These are phyloP conservation scores for Apantesis nais DNA, from an alignment of 2,888 invertebrate genomes.

Conservation along the genomic window DNA sequence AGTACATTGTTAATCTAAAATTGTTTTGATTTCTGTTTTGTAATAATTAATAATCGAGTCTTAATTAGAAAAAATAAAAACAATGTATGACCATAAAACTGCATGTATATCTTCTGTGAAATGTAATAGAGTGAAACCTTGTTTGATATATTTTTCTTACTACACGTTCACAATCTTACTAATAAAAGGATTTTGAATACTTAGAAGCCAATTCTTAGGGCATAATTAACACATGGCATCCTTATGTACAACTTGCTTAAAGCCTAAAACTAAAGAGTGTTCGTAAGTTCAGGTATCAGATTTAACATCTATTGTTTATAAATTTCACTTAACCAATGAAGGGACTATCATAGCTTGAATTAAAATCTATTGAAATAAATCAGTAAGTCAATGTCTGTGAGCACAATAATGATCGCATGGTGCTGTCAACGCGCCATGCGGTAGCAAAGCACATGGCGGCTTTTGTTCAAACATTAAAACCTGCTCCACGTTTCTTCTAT, in stretches of 20 bases:
- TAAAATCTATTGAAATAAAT: constrained; percentile 60
- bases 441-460: constrained; percentile 76
- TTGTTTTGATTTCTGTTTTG: no score
- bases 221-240: not conserved
- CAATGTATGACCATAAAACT: no score
- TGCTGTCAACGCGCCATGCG: constrained; percentile 80
- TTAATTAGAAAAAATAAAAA: not conserved
- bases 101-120: no score
- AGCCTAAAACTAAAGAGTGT: not conserved
- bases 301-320: constrained; percentile 29
- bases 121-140: no score
- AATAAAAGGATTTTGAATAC: no score
- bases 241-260: not conserved
- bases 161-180: no score
- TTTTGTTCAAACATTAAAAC: constrained; percentile 56
- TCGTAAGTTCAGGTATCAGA: not conserved
- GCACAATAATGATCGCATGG: constrained; percentile 69
- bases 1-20: no score
- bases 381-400: constrained; percentile 71
- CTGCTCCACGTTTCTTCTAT: constrained; percentile 21
- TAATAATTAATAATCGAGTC: not conserved
- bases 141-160: no score
- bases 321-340: constrained; percentile 32
- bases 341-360: constrained; percentile 31
- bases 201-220: no score